Base-by-base conservation (phyloP, 2,113 vertebrate genomes). In the Notarius quadriscutis region DNA sequence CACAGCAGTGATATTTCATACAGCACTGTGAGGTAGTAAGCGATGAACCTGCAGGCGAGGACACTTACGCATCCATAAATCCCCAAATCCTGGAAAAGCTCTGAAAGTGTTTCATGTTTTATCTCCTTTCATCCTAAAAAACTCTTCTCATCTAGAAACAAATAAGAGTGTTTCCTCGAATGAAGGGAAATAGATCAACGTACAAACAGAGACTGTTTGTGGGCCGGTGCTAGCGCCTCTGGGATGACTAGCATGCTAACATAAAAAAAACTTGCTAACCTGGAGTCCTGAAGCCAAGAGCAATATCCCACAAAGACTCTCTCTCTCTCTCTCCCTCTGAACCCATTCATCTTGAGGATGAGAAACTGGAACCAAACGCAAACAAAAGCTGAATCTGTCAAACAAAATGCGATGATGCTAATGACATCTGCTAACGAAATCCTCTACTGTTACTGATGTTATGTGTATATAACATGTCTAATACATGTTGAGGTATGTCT, bases 21-120 rank as follows among this genome's bases (percentile, higher is more conserved):
- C 41, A 25, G 69, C 34, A 12, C 18, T 74, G 65, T 10, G 30
- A 81, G 77, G 15, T 85, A 85, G 53, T 25, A 9, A 48, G 53
- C 34, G 58, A 67, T 50, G 50, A 71, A 25, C 41, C 74, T n/a
- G 51, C 58, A 50, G 72, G 74, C 15, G 41, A 51, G 17, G 41
- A 34, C n/a, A 65, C 55, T 58, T 72, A 81, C 85, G 81, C 85
- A 72, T 55, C 85, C 65, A 60, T 72, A 72, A 87, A 87, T 71
- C 53, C 63, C 48, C 7, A 72, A 50, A 69, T 67, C 75, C 81
- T 65, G 25, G 25, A 83, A 27, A 12, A 63, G 80, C 72, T 25
- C 48, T 22, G 72, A 78, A 27, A 15, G 11, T 55, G 25, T 78
- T 78, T 27, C 14, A 55, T 7, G 4, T 17, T 55, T 78, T 55